These are phyloP conservation scores for Hylaea fasciaria DNA, from an alignment of 2,888 invertebrate species.

Conservation along the genomic window DNA sequence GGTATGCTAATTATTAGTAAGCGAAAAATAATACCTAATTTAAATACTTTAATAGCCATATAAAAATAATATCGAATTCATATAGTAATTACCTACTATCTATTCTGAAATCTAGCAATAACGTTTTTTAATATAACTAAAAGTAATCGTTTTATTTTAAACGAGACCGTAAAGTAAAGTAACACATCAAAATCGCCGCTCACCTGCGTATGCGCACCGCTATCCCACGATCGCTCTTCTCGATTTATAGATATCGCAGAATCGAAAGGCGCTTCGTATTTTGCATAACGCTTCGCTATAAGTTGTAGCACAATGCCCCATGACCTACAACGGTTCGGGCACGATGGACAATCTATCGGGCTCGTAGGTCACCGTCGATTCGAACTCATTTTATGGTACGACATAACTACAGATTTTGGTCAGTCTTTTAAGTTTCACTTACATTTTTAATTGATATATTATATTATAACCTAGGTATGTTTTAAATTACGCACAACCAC, in stretches of 20 bases:
- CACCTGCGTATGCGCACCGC: slow-evolving; percentile 60
- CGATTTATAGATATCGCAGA: slow-evolving; percentile 78
- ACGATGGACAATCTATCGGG: slow-evolving; percentile 49
- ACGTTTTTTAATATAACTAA: slow-evolving; percentile 36
- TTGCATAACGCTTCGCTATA: slow-evolving; percentile 76
- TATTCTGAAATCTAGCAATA: slow-evolving; percentile 44
- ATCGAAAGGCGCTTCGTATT: slow-evolving; percentile 80
- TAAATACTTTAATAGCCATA: slow-evolving; percentile 13
- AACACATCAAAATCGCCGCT: slow-evolving; percentile 74
- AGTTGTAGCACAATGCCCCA: slow-evolving; percentile 70
- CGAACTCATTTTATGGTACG: slow-evolving; percentile 33
- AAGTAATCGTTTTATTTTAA: slow-evolving; percentile 53
- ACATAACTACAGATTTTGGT: slow-evolving; percentile 15
- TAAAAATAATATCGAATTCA: slow-evolving; percentile 28
- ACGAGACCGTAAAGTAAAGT: slow-evolving; percentile 63
- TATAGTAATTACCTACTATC: slow-evolving; percentile 26
- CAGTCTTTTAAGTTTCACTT: not conserved
- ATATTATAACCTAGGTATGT: not conserved
- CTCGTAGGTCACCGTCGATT: slow-evolving; percentile 45
- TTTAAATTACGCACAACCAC: too few species aligned
- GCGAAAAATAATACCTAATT: not conserved
- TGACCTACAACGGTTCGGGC: slow-evolving; percentile 64
- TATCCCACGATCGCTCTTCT: slow-evolving; percentile 79
- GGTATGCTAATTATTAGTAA: slow-evolving; percentile 7
- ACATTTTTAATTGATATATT: not conserved